Evolutionary conservation across 2,797 vertebrate species (phyloP), one percentile per base, ranked within the genome.

Genomic region (Danio aesculapii): DNA sequence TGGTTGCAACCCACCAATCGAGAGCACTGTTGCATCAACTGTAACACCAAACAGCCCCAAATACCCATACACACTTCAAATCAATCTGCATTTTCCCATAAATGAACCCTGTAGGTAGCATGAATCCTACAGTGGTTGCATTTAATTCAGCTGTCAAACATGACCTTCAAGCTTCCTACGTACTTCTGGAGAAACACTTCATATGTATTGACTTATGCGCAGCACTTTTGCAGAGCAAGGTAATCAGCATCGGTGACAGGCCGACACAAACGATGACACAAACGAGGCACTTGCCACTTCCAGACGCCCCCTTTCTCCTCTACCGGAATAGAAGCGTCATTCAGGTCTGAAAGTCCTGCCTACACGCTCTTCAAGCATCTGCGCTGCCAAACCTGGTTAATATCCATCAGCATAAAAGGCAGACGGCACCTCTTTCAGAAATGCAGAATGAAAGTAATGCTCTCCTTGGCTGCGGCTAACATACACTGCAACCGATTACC

Each of bases 221-320:
- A 3, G 43, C 19, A 30, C 39, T 14, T 66, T 49, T 66, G 46
- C 46, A 73, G 59, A 3, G 4, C 5, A 5, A 80, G 50, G 49
- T 57, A 63, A 64, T 80, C 78, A 71, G 67, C 47, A 44, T 59
- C 77, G 14, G 67, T 71, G 67, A 79, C 57, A 61, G 55, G 11
- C 57, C 64, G 69, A 49, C 46, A 50, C 46, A 80, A 17, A 57
- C 3, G 6, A 68, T 68, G 52, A 68, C 64, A 68, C 64, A 68
- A 64, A 47, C 61, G 14, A 53, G n/a, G 14, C 83, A 77, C 67
- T 81, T 76, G 70, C 39, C 70, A 74, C 63, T 30, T 81, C 67
- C 74, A 70, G 47, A 71, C 47, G 9, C 58, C 66, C 76, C 46
- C 77, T 30, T 77, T 57, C 53, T 59, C 11, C 11, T 57, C 12